phyloP scores from a whole-genome alignment of 2,888 invertebrate species.

The Endomychus coccineus region DNA sequence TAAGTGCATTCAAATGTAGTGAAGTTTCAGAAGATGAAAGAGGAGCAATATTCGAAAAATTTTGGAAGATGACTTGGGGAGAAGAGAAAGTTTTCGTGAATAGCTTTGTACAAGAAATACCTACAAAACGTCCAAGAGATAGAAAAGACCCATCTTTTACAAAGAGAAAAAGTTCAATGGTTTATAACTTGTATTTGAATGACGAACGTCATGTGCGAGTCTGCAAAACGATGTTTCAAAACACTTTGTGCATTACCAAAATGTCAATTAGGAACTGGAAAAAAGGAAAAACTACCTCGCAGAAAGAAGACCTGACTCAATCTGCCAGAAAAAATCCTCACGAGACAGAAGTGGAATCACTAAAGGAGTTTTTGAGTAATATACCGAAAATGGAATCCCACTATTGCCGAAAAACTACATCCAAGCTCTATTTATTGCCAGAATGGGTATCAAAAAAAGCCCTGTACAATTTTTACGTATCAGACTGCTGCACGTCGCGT shows the following conservation, averaged over 20 bases:
- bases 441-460: slow-evolving; percentile 13
- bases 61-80: slow-evolving; percentile 13
- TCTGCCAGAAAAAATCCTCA: slow-evolving; percentile 1
- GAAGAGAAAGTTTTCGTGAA: slow-evolving; percentile 15
- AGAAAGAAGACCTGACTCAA: neutral
- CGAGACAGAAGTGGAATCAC: slow-evolving; percentile 7
- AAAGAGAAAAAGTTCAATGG: too few species aligned
- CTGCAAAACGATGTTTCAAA: slow-evolving; percentile 22
- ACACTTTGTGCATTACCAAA: slow-evolving; percentile 20
- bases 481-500: slow-evolving; percentile 15
- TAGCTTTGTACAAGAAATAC: slow-evolving; percentile 6
- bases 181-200: too few species aligned
- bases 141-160: slow-evolving; percentile 6
- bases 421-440: slow-evolving; percentile 24
- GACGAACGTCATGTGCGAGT: slow-evolving; percentile 14
- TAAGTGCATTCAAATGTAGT: too few species aligned
- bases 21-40: too few species aligned
- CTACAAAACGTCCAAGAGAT: slow-evolving; percentile 8
- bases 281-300: neutral
- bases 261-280: slow-evolving; percentile 2
- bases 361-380: slow-evolving; percentile 15
- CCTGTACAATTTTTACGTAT: slow-evolving; percentile 19
- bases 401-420: slow-evolving; percentile 21
- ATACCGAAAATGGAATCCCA: slow-evolving; percentile 25
- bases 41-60: slow-evolving; percentile 7